A percentile compares a stretch with the other conserved stretches of the same genome.
phyloP scores from a whole-genome alignment of 2,888 invertebrate species.

The Disparrhopalites patrizii region DNA sequence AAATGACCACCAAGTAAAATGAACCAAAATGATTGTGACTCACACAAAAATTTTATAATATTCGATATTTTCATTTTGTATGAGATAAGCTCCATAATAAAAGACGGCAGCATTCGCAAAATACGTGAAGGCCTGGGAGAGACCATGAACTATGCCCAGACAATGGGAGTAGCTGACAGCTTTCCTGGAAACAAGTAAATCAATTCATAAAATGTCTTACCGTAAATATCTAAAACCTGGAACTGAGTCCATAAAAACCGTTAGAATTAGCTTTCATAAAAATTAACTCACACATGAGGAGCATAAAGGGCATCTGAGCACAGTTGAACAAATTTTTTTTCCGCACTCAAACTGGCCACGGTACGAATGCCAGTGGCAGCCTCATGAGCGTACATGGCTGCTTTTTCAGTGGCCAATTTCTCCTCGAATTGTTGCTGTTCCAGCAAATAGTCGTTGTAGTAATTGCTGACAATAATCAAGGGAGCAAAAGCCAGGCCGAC shows the following conservation, averaged over 20 bases:
- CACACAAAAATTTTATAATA: conserved; percentile 50
- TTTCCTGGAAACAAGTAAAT: conserved; percentile 1
- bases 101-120: conserved; percentile 51
- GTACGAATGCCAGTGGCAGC: conserved; percentile 71
- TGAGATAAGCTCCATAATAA: conserved; percentile 51
- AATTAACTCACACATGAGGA: conserved; percentile 52
- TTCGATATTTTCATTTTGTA: conserved; percentile 44
- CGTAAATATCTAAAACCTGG: conserved; percentile 36
- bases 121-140: conserved; percentile 51
- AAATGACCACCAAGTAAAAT: too few species aligned
- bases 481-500: conserved; percentile 50
- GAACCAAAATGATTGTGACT: conserved; percentile 33
- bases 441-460: conserved; percentile 51
- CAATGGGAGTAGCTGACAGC: conserved; percentile 37
- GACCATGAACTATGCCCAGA: conserved; percentile 51
- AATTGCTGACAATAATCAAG: conserved; percentile 49
- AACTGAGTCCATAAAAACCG: not conserved
- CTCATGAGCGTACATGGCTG: conserved; percentile 66
- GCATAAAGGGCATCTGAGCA: conserved; percentile 59
- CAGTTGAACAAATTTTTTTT: conserved; percentile 59
- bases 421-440: conserved; percentile 60
- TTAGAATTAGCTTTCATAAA: not conserved
- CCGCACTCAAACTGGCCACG: conserved; percentile 65
- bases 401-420: conserved; percentile 62
- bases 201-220: not conserved